These are phyloP conservation scores for Stigmatopora nigra DNA, from an alignment of 2,113 vertebrate species.

Conservation along the genomic window DNA sequence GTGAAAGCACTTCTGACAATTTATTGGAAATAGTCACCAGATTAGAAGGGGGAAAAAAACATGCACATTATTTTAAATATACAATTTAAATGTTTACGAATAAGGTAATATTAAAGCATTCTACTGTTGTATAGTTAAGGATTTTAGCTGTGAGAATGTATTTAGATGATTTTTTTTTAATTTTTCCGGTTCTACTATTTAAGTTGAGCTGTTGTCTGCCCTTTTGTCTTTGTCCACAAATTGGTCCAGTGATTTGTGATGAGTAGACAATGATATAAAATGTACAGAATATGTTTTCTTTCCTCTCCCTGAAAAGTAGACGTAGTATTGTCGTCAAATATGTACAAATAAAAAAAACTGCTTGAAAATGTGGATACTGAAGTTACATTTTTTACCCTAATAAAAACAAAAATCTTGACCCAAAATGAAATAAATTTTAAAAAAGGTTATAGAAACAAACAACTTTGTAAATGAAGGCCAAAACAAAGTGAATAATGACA, in stretches of 20 bases:
- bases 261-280: slow-evolving; percentile 41
- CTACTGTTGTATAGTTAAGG: slow-evolving; percentile 64
- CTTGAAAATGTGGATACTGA: slow-evolving; percentile 57
- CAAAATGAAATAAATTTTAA: too few species aligned
- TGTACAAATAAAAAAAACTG: slow-evolving; percentile 60
- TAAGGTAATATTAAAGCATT: slow-evolving; percentile 66
- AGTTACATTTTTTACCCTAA: not conserved
- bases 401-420: not conserved
- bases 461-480: not conserved
- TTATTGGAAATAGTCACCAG: slow-evolving; percentile 37
- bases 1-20: slow-evolving; percentile 47
- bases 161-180: slow-evolving; percentile 15
- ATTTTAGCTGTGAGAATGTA: slow-evolving; percentile 64
- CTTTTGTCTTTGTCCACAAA: slow-evolving; percentile 47
- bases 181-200: slow-evolving; percentile 44
- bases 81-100: slow-evolving; percentile 72
- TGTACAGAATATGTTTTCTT: slow-evolving; percentile 48
- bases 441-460: too few species aligned
- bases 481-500: not conserved
- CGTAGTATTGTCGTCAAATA: slow-evolving; percentile 70
- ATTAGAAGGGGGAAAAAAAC: slow-evolving; percentile 10
- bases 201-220: slow-evolving; percentile 54
- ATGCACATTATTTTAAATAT: slow-evolving; percentile 73
- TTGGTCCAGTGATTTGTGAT: slow-evolving; percentile 57
- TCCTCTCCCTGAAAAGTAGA: slow-evolving; percentile 56